These are phyloP conservation scores for Dryoscopus gambensis DNA, from an alignment of 2,113 vertebrate genomes.

Conservation along the genomic window DNA sequence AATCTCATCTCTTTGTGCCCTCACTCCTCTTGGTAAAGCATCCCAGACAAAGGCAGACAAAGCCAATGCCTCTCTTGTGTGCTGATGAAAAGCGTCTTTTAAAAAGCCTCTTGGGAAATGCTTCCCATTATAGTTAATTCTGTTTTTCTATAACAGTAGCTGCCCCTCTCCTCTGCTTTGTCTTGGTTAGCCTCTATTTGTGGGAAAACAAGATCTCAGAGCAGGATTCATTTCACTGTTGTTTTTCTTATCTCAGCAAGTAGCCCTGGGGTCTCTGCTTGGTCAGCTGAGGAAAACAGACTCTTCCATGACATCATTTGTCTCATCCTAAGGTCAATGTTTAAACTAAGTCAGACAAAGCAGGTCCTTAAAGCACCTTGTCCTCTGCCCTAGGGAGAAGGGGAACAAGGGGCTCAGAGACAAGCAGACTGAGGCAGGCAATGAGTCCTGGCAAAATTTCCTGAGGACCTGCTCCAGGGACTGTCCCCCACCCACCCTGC, in stretches of 20 bases:
- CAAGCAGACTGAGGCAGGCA: neutral
- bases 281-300: neutral
- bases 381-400: neutral
- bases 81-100: slow-evolving; percentile 38
- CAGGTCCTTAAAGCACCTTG: neutral
- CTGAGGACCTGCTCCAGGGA: neutral
- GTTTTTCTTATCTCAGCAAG: neutral
- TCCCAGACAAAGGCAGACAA: neutral
- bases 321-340: neutral
- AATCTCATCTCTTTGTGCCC: neutral
- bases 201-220: slow-evolving; percentile 3
- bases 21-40: neutral
- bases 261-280: neutral
- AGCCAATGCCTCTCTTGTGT: neutral
- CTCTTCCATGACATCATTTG: neutral
- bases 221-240: neutral
- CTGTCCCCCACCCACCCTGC: neutral
- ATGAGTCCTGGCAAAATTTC: neutral
- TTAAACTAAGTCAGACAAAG: neutral
- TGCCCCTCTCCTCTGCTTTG: slow-evolving; percentile 5
- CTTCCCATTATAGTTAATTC: slow-evolving; percentile 21
- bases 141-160: neutral
- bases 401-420: neutral
- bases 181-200: slow-evolving; percentile 12
- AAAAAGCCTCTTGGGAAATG: slow-evolving; percentile 18